Evolutionary conservation across 2,113 vertebrate genomes (phyloP).

Genomic region (Dascyllus trimaculatus): DNA sequence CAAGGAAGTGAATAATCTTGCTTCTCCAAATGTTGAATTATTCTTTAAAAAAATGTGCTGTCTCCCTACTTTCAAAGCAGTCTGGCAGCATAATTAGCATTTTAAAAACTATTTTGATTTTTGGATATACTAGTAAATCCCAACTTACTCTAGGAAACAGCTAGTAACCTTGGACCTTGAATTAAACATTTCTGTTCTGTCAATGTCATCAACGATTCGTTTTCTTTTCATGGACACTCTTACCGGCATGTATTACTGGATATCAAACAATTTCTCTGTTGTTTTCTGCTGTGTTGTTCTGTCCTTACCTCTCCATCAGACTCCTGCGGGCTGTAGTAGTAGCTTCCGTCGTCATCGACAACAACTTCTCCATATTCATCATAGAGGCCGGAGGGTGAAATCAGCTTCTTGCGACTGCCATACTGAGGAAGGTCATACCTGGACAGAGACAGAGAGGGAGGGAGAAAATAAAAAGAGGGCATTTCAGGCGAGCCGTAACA

Average conservation of each 20-base stretch:
- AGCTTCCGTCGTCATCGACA: constrained; percentile 91
- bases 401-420: constrained; percentile 93
- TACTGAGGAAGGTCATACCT: constrained; percentile 98
- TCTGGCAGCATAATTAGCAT: too few relatives aligned
- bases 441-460: constrained; percentile 59
- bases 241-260: not conserved
- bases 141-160: too few relatives aligned
- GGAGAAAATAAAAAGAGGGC: not conserved
- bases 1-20: too few relatives aligned
- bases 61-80: not conserved
- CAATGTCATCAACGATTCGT: too few relatives aligned
- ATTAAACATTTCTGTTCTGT: too few relatives aligned
- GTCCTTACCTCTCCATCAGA: constrained; percentile 90
- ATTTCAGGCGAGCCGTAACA: not conserved
- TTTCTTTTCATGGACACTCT: not conserved
- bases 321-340: constrained; percentile 93
- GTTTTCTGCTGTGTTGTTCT: not conserved
- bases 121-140: too few relatives aligned
- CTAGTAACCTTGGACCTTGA: too few relatives aligned
- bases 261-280: not conserved
- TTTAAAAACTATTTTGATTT: too few relatives aligned
- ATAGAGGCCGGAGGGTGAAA: constrained; percentile 92
- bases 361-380: constrained; percentile 97
- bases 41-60: not conserved
- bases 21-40: not conserved